A percentile compares a stretch with the other conserved stretches of the same genome.
Conservation (phyloP, 1,140 invertebrate genomes). For the Bombus affinis region DNA sequence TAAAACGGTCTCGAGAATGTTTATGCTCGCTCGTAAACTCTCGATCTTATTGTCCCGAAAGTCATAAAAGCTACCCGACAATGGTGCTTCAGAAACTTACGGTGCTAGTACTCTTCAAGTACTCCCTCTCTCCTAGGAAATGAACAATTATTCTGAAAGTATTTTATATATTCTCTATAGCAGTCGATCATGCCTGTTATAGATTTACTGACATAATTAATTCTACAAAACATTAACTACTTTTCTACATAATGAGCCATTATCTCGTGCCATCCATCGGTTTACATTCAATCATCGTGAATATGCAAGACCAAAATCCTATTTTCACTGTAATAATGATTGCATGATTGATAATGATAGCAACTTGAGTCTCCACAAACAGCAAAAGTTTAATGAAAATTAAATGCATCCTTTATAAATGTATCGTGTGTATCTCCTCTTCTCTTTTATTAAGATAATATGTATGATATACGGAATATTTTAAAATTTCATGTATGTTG, state of each 20-base stretch:
- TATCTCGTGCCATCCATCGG: background rate
- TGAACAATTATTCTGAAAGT: background rate
- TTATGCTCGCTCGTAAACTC: slow-evolving; percentile 16
- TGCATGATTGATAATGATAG: background rate
- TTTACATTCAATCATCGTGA: background rate
- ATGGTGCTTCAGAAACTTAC: background rate
- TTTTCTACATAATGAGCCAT: background rate
- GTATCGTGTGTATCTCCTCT: too few relatives aligned
- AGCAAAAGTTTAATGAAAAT: background rate
- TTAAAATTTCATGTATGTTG: too few relatives aligned
- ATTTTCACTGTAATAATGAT: too few relatives aligned
- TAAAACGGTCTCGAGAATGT: background rate
- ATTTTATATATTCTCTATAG: background rate
- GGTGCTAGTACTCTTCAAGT: background rate
- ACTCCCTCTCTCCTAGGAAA: background rate
- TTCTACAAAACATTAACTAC: background rate
- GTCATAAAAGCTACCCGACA: slow-evolving; percentile 8
- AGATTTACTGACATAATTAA: background rate
- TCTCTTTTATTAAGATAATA: too few relatives aligned
- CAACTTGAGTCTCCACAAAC: background rate
- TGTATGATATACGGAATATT: too few relatives aligned
- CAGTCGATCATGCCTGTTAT: background rate
- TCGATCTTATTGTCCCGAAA: background rate
- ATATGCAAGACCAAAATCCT: too few relatives aligned
- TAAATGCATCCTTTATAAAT: too few relatives aligned